Evolutionary conservation across 2,888 invertebrate genomes (phyloP).

Genomic region (Ornithoptera alexandrae): DNA sequence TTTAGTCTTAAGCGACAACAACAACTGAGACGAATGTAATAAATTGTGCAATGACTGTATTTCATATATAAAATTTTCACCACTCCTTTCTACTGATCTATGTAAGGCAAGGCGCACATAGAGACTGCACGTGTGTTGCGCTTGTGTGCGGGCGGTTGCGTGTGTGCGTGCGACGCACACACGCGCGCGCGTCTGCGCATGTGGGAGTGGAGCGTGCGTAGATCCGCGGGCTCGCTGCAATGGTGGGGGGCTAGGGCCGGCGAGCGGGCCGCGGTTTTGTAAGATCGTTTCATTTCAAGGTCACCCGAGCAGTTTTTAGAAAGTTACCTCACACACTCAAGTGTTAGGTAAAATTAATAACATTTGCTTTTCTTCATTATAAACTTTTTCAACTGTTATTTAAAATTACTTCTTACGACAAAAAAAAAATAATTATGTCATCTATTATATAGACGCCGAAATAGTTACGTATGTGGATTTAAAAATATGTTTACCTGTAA

Average conservation of each 20-base stretch:
- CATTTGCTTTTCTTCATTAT: constrained; percentile 34
- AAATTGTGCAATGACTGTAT: constrained; percentile 34
- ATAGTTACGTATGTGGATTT: constrained; percentile 16
- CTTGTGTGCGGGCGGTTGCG: constrained; percentile 35
- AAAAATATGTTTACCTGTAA: constrained; percentile 25
- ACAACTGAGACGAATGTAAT: constrained; percentile 32
- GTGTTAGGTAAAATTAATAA: constrained; percentile 61
- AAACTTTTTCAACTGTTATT: neutral
- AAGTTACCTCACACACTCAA: constrained; percentile 71
- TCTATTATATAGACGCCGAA: neutral
- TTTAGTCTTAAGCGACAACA: constrained; percentile 33
- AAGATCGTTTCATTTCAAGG: constrained; percentile 80
- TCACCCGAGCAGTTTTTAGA: constrained; percentile 79
- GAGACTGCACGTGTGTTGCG: constrained; percentile 37
- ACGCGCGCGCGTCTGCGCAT: constrained; percentile 42
- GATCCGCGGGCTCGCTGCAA: constrained; percentile 56
- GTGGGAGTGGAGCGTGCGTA: constrained; percentile 55
- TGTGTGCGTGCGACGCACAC: constrained; percentile 40
- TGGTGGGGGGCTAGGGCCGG: constrained; percentile 59
- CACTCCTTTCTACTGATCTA: constrained; percentile 64
- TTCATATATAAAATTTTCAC: constrained; percentile 63
- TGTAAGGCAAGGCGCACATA: constrained; percentile 42
- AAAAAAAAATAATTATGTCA: too few species aligned
- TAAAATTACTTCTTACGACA: too few species aligned
- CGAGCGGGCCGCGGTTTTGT: constrained; percentile 77